These are phyloP conservation scores for Nothura maculosa DNA, from an alignment of 2,797 vertebrate species.

Conservation along the genomic window DNA sequence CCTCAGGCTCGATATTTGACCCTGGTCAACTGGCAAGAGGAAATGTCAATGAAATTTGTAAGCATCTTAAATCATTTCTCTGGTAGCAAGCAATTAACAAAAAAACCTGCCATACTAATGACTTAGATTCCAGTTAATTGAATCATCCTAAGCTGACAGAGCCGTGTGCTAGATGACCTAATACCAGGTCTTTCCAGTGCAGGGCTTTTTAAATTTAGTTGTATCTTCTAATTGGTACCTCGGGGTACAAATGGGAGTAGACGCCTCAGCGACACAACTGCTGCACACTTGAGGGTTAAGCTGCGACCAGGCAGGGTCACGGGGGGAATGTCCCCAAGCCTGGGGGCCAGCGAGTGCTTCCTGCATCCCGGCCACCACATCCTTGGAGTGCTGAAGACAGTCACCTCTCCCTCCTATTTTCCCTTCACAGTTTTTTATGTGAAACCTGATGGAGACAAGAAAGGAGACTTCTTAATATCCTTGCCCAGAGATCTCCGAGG, in stretches of 20 bases:
- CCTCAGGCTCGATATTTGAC: background rate
- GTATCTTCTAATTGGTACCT: background rate
- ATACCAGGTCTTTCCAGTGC: background rate
- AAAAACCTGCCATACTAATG: background rate
- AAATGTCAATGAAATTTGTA: conserved; percentile 9
- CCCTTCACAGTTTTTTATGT: background rate
- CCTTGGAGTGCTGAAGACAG: background rate
- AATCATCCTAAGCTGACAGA: background rate
- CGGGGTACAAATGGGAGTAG: background rate
- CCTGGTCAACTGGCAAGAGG: background rate
- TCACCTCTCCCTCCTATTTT: background rate
- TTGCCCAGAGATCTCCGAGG: background rate
- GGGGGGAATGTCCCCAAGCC: background rate
- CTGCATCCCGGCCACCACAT: background rate
- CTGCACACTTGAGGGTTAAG: background rate
- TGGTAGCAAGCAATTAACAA: conserved; percentile 1
- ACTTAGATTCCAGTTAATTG: background rate
- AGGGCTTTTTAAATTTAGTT: conserved; percentile 17
- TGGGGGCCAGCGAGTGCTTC: background rate
- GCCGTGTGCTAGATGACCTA: background rate
- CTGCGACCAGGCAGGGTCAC: background rate
- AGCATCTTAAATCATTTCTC: background rate
- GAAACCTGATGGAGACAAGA: background rate
- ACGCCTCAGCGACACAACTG: background rate
- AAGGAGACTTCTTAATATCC: background rate